Conservation (phyloP, 2,888 invertebrate species). For the Thera obeliscata region DNA sequence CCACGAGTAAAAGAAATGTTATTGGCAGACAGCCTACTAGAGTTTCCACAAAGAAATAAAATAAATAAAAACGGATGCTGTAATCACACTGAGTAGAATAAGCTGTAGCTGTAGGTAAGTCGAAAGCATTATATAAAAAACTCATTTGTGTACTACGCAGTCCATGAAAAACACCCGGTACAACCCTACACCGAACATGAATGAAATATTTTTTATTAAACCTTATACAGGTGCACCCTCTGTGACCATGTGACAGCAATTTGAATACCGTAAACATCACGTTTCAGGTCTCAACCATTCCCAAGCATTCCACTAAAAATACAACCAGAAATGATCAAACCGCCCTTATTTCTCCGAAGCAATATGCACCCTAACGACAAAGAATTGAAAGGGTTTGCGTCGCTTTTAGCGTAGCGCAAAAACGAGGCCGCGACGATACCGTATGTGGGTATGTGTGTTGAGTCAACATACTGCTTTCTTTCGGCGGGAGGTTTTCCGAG, state of each 20-base stretch:
- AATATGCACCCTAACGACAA: slow-evolving; percentile 67
- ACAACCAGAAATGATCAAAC: slow-evolving; percentile 52
- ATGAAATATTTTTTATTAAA: slow-evolving; percentile 56
- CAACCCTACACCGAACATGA: slow-evolving; percentile 35
- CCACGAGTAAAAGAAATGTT: too few relatives aligned
- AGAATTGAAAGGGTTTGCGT: slow-evolving; percentile 60
- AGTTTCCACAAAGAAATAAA: not conserved
- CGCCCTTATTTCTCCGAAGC: slow-evolving; percentile 49
- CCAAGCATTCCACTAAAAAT: slow-evolving; percentile 63
- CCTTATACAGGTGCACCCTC: slow-evolving; percentile 50
- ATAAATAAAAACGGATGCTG: too few relatives aligned
- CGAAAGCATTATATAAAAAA: slow-evolving; percentile 11
- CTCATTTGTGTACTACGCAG: slow-evolving; percentile 14
- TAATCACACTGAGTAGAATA: not conserved
- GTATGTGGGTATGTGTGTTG: slow-evolving; percentile 73
- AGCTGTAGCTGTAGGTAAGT: not conserved
- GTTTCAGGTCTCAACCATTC: slow-evolving; percentile 70
- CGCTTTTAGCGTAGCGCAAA: slow-evolving; percentile 62
- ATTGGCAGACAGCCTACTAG: too few relatives aligned
- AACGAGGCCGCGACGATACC: slow-evolving; percentile 75
- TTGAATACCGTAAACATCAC: slow-evolving; percentile 77
- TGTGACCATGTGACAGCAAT: slow-evolving; percentile 68
- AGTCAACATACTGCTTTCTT: slow-evolving; percentile 80
- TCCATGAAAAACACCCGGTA: slow-evolving; percentile 10
- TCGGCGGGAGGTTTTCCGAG: slow-evolving; percentile 69